Evolutionary conservation across 1,140 invertebrate genomes (phyloP), one percentile per base, ranked within the genome.

Genomic region (Holotrichia oblita): DNA sequence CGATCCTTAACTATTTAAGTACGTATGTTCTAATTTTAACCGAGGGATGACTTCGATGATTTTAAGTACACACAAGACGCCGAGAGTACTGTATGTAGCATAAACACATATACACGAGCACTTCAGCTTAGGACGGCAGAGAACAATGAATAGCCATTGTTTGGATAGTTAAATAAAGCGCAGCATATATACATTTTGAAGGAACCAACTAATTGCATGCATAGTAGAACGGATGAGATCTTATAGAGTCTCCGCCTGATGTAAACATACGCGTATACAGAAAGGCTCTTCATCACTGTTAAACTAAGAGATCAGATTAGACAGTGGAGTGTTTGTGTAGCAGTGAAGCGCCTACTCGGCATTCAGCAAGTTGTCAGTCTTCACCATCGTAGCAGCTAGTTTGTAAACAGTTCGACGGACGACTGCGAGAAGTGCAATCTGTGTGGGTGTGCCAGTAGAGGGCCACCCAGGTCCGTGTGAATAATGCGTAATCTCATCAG

Each of bases 401-500:
- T 79, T 76, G 78, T 79, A 79, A 79, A 79, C 74, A 79, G 76
- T 76, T 40, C 69, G 78, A 79, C 74, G 69, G 78, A 64, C 76
- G 78, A 64, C 48, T 34, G 55, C 76, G 78, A 79, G 76, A 61
- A 79, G 78, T 79, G 74, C 77, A 72, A 79, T 22, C 64, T 73
- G 78, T 79, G 78, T 73, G 78, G 55, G 78, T 79, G 72, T 76
- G 44, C 44, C 61, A 27, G 17, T 27, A 77, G 76, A 9, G 72
- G 79, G 76, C 79, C 79, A 80, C 79, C 79, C 79, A 80, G 72
- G 79, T 77, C 79, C 73, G 76, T 76, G 73, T 79, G 78, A 76
- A 69, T 79, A 76, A 79, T 73, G 64, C 74, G 55, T 42, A 74
- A 59, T 59, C 74, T 79, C 78, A 76, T 79, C 78, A 76, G 40